Evolutionary conservation across 35 echinoderm and acorn worm species (phyloP).

Genomic region (Nesometra sesokonis): DNA sequence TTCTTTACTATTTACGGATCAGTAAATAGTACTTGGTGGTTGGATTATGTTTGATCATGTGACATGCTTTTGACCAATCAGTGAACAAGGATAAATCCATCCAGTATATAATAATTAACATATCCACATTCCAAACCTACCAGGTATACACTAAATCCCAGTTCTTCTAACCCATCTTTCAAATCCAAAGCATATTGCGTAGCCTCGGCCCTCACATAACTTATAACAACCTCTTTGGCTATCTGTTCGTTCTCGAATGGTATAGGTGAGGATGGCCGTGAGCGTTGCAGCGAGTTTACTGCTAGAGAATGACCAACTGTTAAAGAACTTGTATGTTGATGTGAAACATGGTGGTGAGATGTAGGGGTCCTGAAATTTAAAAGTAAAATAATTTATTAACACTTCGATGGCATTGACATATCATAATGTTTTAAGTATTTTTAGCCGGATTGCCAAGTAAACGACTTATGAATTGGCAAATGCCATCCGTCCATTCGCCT

Average conservation of each 20-base stretch:
- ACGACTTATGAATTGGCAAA: too few species aligned
- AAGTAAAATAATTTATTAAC: background rate
- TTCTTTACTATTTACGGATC: too few species aligned
- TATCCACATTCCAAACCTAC: too few species aligned
- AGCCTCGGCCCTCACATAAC: slow-evolving; percentile 90
- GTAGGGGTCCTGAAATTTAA: background rate
- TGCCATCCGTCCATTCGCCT: too few species aligned
- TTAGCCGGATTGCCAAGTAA: too few species aligned
- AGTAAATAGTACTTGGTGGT: too few species aligned
- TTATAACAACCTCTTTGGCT: slow-evolving; percentile 94
- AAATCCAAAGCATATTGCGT: slow-evolving; percentile 89
- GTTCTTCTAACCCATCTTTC: slow-evolving; percentile 60
- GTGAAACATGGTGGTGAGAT: background rate
- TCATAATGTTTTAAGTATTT: too few species aligned
- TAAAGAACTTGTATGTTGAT: background rate
- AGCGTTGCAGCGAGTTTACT: background rate
- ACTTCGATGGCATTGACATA: too few species aligned
- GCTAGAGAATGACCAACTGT: background rate
- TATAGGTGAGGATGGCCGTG: background rate
- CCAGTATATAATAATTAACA: too few species aligned
- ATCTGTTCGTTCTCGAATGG: slow-evolving; percentile 5
- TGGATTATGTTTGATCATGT: too few species aligned
- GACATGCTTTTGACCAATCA: too few species aligned
- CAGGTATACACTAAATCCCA: slow-evolving; percentile 83
- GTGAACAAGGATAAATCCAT: too few species aligned